Conservation (phyloP, 1,140 invertebrate genomes). For the Zaprionus gabonicus region DNA sequence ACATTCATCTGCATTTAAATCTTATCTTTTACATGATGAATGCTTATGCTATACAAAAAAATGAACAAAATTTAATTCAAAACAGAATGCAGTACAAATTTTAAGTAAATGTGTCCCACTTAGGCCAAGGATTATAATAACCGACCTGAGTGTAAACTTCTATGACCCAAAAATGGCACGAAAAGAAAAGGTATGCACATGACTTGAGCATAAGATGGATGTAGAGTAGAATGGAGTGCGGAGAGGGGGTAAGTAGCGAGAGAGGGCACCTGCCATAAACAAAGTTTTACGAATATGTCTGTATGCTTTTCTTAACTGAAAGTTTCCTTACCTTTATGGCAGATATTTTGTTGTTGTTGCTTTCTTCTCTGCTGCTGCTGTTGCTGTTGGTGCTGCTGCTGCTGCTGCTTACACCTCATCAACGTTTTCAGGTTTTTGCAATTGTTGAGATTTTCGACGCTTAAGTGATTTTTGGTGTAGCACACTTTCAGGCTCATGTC, state of each 20-base stretch:
- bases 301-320: slow-evolving; percentile 65
- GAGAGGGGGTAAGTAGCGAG: neutral
- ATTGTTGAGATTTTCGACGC: slow-evolving; percentile 61
- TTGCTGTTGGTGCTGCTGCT: slow-evolving; percentile 20
- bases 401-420: slow-evolving; percentile 54
- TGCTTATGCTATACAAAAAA: neutral
- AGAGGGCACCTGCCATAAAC: slow-evolving; percentile 19
- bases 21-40: neutral
- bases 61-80: neutral
- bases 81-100: neutral
- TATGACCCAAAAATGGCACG: neutral
- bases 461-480: slow-evolving; percentile 78
- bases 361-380: slow-evolving; percentile 9
- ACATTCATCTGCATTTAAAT: neutral
- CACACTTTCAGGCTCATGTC: slow-evolving; percentile 60
- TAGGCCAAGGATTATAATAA: neutral
- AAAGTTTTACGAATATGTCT: slow-evolving; percentile 54
- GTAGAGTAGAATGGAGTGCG: too few relatives aligned
- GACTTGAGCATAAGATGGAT: neutral
- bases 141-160: neutral
- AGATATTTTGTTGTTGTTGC: slow-evolving; percentile 35
- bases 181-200: neutral
- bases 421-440: slow-evolving; percentile 52
- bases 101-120: neutral
- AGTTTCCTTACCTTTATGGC: slow-evolving; percentile 61